Conservation (phyloP, 2,797 vertebrate species). For the Girardinus metallicus region DNA sequence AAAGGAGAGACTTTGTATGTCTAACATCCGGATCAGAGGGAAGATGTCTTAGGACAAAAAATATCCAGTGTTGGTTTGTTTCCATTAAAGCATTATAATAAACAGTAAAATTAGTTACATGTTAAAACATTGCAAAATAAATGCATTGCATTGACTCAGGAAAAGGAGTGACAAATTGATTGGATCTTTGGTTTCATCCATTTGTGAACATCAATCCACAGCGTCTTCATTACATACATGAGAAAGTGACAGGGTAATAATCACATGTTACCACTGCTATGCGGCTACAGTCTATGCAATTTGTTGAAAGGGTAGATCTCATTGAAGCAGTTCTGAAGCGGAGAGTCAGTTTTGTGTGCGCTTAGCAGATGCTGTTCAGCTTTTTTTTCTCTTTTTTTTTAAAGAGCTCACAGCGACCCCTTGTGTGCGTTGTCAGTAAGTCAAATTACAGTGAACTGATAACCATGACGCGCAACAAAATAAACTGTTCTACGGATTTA, state of each 20-base stretch:
- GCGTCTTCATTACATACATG: too few species aligned
- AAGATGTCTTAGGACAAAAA: neutral
- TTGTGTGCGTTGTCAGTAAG: neutral
- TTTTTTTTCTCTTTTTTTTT: neutral
- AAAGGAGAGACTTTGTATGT: neutral
- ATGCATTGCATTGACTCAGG: neutral
- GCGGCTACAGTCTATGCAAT: neutral
- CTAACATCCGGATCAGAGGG: neutral
- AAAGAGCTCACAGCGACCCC: constrained; percentile 30
- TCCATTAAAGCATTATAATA: neutral
- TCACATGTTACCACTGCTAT: neutral
- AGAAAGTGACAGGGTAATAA: neutral
- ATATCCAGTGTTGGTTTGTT: neutral
- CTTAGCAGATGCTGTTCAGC: constrained; percentile 25
- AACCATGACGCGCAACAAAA: neutral
- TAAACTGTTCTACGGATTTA: neutral
- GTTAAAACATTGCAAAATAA: neutral
- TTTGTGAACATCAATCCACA: neutral
- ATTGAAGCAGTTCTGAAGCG: neutral
- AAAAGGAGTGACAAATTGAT: neutral
- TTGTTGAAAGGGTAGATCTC: neutral
- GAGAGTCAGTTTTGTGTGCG: neutral
- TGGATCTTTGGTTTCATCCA: neutral
- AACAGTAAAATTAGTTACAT: neutral
- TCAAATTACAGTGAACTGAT: neutral